phyloP scores from a whole-genome alignment of 2,113 vertebrate species.

The Equus przewalskii region DNA sequence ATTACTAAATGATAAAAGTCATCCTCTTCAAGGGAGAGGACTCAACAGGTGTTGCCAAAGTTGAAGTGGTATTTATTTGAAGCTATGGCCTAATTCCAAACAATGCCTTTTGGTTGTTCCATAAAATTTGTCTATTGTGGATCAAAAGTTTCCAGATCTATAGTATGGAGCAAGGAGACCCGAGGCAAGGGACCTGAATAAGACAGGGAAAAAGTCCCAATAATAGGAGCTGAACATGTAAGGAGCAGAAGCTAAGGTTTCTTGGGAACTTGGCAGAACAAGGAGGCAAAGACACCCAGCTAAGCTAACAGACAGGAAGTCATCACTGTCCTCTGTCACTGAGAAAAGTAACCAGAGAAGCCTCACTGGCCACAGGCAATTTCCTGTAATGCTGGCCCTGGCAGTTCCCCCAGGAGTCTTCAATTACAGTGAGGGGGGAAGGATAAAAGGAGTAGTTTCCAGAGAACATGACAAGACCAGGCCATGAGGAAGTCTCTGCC shows the following conservation, averaged over 20 bases:
- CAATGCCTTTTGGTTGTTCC: background rate
- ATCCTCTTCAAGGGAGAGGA: background rate
- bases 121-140: background rate
- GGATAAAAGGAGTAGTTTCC: slow-evolving; percentile 53
- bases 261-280: slow-evolving; percentile 37
- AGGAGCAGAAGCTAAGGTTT: slow-evolving; percentile 49
- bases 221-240: background rate
- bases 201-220: background rate
- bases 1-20: slow-evolving; percentile 31
- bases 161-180: background rate
- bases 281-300: slow-evolving; percentile 30
- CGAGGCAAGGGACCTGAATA: background rate
- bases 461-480: slow-evolving; percentile 40
- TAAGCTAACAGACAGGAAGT: slow-evolving; percentile 65
- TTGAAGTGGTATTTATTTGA: background rate
- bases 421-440: slow-evolving; percentile 48
- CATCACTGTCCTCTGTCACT: slow-evolving; percentile 58
- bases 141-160: slow-evolving; percentile 28
- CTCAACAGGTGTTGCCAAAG: background rate
- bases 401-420: slow-evolving; percentile 60
- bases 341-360: slow-evolving; percentile 72
- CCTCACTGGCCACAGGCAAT: slow-evolving; percentile 53
- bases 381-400: slow-evolving; percentile 67
- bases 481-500: slow-evolving; percentile 7
- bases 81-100: slow-evolving; percentile 15